Conservation (phyloP, 2,797 vertebrate species). For the Trachurus trachurus region DNA sequence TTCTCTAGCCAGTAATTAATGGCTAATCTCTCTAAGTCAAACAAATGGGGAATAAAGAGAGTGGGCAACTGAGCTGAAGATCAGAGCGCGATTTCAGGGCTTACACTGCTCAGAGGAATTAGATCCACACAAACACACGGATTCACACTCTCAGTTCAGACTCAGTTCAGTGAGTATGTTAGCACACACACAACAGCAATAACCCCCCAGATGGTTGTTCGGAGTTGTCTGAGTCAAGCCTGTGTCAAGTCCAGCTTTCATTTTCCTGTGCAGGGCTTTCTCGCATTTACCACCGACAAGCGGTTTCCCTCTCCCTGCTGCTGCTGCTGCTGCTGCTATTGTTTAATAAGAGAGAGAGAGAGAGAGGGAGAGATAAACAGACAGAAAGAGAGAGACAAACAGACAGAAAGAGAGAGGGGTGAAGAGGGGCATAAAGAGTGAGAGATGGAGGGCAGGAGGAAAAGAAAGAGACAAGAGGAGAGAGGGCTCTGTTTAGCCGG, state of each 20-base stretch:
- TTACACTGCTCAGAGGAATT: slow-evolving; percentile 65
- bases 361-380: slow-evolving; percentile 13
- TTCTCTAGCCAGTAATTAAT: slow-evolving; percentile 79
- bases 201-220: slow-evolving; percentile 11
- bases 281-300: slow-evolving; percentile 8
- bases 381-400: neutral
- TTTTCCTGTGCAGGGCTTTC: slow-evolving; percentile 37
- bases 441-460: neutral
- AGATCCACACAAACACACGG: slow-evolving; percentile 22
- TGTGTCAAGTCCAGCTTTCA: slow-evolving; percentile 51
- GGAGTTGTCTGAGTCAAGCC: slow-evolving; percentile 42
- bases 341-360: slow-evolving; percentile 29
- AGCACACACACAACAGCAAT: slow-evolving; percentile 12
- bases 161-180: neutral
- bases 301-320: neutral
- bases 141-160: slow-evolving; percentile 6
- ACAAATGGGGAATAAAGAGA: slow-evolving; percentile 81
- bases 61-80: slow-evolving; percentile 62
- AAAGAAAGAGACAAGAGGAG: slow-evolving; percentile 10
- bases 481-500: slow-evolving; percentile 53
- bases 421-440: neutral
- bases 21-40: slow-evolving; percentile 80
- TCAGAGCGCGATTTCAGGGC: slow-evolving; percentile 65
- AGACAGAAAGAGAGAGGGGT: slow-evolving; percentile 3
- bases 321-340: slow-evolving; percentile 25